Base-by-base conservation (phyloP, 2,888 invertebrate species). In the Trachelus troglodyta region DNA sequence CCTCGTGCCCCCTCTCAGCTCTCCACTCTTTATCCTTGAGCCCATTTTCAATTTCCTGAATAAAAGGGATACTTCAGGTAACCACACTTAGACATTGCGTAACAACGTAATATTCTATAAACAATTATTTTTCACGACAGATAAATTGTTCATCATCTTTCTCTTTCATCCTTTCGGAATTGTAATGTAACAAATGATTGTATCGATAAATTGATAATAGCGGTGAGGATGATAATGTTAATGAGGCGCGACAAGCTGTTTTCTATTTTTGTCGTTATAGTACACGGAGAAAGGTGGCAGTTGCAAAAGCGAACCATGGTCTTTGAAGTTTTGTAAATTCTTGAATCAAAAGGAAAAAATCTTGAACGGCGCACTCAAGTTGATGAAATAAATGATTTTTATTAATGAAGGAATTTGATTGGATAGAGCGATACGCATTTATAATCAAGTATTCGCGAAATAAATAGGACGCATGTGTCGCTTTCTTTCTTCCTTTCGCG, bases 221-320 rank as follows among this genome's bases (percentile, higher is more conserved):
- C 12, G 15, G 37, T 40, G 37, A 12, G 4, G 37, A 40, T 15
- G 37, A 40, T 40, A 40, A 40, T 15, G 4, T 40, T 15, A 40
- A 4, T 40, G 37, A 40, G 12, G 37, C 15, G 15, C 4, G 12
- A 15, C 4, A 4, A 40, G 15, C 12, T 40, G 12, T 15, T 83
- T 84, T 86, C 84, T 87, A 87, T 87, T 86, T 87, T 86, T 87
- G 82, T 87, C 84, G 85, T 82, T 76, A 40, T 40, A 77, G 31
- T 77, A 75, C 37, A 69, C 69, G 75, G 73, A 15, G 15, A 40
- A 40, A 15, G 37, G 12, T 40, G 37, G 37, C 15, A 40, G 37
- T 4, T 40, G 12, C 37, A 15, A 40, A 15, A 15, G 37, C 15
- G 37, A 40, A 40, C 2, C 2, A 40, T 6, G 6, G 40, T 6